Base-by-base conservation (phyloP, 2,797 vertebrate genomes). In the Sebastes baramenuke region DNA sequence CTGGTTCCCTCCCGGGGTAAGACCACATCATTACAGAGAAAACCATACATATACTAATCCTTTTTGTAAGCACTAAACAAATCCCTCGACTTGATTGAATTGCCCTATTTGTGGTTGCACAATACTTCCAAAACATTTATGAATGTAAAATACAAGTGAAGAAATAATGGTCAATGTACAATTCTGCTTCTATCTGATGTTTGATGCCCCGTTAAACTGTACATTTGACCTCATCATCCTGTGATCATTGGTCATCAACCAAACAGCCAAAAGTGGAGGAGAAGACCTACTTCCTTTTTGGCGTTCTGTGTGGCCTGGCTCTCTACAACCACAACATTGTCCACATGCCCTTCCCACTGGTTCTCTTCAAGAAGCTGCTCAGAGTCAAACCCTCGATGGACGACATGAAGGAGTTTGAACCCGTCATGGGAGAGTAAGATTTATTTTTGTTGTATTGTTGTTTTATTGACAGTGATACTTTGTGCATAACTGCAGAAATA, bases 1-100 rank as follows among this genome's bases (percentile, higher is more conserved):
- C 86, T 99, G 98, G 98, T 99, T 99, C 92, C 98, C 98, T 82
- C 93, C 96, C 77, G 94, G 91, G 96, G 98, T 98, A 96, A 86
- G 73, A 59, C 8, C 9, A 5, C 5, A 49, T 27, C 1, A 24
- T 46, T 2, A 2, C 38, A 66, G 2, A 18, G 13, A 18, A 56
- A 55, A 52, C 4, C 6, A 4, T 6, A 8, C 13, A 6, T 18
- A 22, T 4, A 20, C 12, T 16, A 12, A 38, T 69, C 52, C 2
- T 14, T 68, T 25, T 55, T 34, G 13, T 11, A 16, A 34, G 29
- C 49, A 34, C 29, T 6, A 34, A 56, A 56, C 13, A 34, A 54
- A 36, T 56, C 5, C n/a, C 27, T 52, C 9, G 2, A 67, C 18
- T 10, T 52, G 11, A 67, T 65, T 67, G 25, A 49, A 13, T n/a